Evolutionary conservation across 2,888 invertebrate species (phyloP).

Genomic region (Acleris laterana): DNA sequence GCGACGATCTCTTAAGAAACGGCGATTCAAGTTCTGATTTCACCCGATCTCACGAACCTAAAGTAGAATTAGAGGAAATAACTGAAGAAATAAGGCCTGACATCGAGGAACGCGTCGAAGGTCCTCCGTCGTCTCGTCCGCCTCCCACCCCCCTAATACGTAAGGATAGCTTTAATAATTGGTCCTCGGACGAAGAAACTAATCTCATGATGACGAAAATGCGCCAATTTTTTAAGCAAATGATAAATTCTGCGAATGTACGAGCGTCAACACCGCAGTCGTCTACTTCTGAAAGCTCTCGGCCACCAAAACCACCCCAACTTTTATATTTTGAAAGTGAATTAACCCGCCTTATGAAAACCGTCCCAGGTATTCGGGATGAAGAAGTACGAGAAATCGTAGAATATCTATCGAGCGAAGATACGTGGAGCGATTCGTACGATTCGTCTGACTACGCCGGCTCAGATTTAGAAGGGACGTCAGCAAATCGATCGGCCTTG

Average conservation of each 20-base stretch:
- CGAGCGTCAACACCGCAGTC: constrained; percentile 83
- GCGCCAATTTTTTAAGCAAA: constrained; percentile 95
- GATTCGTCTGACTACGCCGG: constrained; percentile 96
- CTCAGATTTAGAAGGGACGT: constrained; percentile 91
- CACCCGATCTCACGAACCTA: constrained; percentile 79
- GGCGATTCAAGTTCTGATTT: constrained; percentile 82
- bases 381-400: constrained; percentile 96
- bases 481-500: constrained; percentile 87
- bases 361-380: constrained; percentile 95
- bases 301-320: constrained; percentile 92
- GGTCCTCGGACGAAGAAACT: constrained; percentile 97
- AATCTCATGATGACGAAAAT: constrained; percentile 98
- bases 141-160: constrained; percentile 87
- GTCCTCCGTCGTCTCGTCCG: constrained; percentile 80
- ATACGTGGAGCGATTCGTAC: constrained; percentile 97
- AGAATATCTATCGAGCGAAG: constrained; percentile 95
- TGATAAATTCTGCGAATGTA: constrained; percentile 88
- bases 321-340: constrained; percentile 95
- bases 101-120: constrained; percentile 75
- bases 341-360: constrained; percentile 95
- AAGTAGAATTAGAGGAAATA: constrained; percentile 84
- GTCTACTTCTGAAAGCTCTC: constrained; percentile 84
- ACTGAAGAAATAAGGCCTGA: constrained; percentile 85
- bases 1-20: constrained; percentile 92
- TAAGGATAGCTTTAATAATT: constrained; percentile 96